Conservation (phyloP, 2,797 vertebrate species). For the Schizopygopsis malacanthus region DNA sequence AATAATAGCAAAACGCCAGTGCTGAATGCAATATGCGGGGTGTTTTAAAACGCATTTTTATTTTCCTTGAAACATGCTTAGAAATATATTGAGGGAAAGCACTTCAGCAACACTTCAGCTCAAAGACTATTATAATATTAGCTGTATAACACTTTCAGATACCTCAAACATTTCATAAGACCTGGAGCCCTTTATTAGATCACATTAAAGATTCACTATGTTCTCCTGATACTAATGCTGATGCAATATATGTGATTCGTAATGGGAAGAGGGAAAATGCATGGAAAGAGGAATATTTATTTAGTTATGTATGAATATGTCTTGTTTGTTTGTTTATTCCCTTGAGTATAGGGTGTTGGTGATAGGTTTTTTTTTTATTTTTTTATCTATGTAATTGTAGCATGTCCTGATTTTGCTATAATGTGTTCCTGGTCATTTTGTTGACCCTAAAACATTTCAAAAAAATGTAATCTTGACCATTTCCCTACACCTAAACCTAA, state of each 20-base stretch:
- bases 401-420: no score
- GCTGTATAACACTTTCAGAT: background rate
- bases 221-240: background rate
- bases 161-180: background rate
- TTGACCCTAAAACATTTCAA: no score
- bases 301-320: background rate
- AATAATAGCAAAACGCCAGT: background rate
- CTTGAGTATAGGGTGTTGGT: background rate
- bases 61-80: background rate
- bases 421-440: no score
- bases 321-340: background rate
- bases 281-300: background rate
- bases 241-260: background rate
- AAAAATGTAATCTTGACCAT: no score
- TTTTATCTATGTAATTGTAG: background rate
- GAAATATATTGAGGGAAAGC: background rate
- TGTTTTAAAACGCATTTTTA: background rate
- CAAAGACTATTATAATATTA: background rate
- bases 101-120: background rate
- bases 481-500: no score
- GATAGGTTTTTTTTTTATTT: background rate
- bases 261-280: background rate
- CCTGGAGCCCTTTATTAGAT: background rate
- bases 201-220: background rate
- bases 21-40: background rate